These are phyloP conservation scores for Bradypodion pumilum DNA, from an alignment of 2,797 vertebrate species.

Conservation along the genomic window DNA sequence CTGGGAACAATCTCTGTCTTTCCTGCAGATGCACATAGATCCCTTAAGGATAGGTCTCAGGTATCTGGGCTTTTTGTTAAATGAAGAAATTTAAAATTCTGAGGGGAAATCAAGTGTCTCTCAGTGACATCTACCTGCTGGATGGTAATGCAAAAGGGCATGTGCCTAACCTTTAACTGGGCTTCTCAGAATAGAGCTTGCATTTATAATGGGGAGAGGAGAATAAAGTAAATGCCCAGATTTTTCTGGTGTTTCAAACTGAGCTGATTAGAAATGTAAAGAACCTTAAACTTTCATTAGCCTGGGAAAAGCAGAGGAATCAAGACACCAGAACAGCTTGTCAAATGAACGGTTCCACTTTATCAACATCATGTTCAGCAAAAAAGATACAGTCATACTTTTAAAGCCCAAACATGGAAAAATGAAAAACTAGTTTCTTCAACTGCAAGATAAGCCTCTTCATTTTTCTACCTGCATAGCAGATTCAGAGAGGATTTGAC, in stretches of 20 bases:
- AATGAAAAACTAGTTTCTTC: constrained; percentile 18
- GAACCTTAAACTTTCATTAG: neutral
- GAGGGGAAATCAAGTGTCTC: neutral
- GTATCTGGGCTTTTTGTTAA: neutral
- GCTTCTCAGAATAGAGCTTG: neutral
- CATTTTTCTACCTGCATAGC: neutral
- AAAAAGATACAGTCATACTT: neutral
- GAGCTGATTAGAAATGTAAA: neutral
- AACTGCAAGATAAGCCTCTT: neutral
- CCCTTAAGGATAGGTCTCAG: neutral
- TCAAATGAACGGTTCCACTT: neutral
- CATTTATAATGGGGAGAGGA: neutral
- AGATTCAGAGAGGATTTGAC: constrained; percentile 45
- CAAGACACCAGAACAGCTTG: neutral
- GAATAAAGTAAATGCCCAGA: fast-evolving
- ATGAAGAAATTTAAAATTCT: neutral
- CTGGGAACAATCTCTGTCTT: neutral
- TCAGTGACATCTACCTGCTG: neutral
- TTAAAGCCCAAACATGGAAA: neutral
- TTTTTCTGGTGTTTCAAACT: neutral
- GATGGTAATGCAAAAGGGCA: neutral
- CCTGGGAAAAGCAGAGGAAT: neutral
- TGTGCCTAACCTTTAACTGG: neutral
- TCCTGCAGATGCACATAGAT: neutral
- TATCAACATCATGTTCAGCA: fast-evolving